These are phyloP conservation scores for Trachelus iudaicus DNA, from an alignment of 2,888 invertebrate genomes.

Conservation along the genomic window DNA sequence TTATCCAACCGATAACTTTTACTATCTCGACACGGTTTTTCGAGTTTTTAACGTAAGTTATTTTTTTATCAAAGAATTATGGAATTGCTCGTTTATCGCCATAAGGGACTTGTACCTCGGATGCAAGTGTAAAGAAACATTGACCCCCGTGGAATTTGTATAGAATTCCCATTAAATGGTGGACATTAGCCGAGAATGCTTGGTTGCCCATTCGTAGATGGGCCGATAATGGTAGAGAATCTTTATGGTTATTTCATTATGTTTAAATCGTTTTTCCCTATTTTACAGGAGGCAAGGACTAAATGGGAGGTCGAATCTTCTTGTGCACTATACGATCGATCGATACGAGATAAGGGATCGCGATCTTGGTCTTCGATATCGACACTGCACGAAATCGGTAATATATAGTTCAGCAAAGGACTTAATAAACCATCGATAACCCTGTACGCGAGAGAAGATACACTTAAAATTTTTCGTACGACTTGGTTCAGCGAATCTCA, in stretches of 20 bases:
- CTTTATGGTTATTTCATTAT: slow-evolving; percentile 48
- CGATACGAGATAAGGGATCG: slow-evolving; percentile 41
- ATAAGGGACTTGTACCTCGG: not conserved
- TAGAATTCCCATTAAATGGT: slow-evolving; percentile 19
- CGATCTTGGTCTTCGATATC: slow-evolving; percentile 36
- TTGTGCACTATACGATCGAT: not conserved
- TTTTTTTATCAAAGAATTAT: slow-evolving; percentile 3
- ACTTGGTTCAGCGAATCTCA: not conserved
- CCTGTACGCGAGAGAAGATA: not conserved
- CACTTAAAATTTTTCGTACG: not conserved
- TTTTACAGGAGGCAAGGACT: slow-evolving; percentile 20
- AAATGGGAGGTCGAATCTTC: slow-evolving; percentile 32
- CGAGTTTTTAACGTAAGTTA: not conserved
- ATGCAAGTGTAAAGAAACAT: slow-evolving; percentile 14
- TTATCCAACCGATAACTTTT: not conserved
- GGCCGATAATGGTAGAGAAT: slow-evolving; percentile 40
- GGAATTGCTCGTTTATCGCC: slow-evolving; percentile 1
- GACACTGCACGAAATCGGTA: slow-evolving; percentile 53
- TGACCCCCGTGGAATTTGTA: slow-evolving; percentile 16
- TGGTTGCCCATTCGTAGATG: slow-evolving; percentile 26
- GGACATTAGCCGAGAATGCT: slow-evolving; percentile 18
- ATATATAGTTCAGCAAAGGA: slow-evolving; percentile 43
- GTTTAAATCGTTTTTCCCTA: slow-evolving; percentile 3
- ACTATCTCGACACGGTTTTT: not conserved
- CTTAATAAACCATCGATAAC: slow-evolving; percentile 43